Percentiles rank a stretch among this genome's conserved stretches.
These are phyloP conservation scores for Eulemur macaco DNA, from an alignment of 2,113 vertebrate species.

Conservation along the genomic window DNA sequence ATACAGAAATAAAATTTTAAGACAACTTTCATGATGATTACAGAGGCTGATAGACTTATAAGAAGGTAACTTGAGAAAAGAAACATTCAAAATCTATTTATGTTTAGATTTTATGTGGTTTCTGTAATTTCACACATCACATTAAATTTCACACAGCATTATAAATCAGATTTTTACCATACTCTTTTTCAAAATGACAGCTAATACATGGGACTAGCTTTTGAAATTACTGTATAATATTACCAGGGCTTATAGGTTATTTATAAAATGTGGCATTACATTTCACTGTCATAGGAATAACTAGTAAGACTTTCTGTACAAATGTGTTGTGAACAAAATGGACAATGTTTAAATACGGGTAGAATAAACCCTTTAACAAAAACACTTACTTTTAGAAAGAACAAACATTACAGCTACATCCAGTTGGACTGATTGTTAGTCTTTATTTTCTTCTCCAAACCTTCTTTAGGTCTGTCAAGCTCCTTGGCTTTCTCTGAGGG, in stretches of 20 bases:
- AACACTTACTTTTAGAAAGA: neutral
- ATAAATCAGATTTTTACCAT: conserved; percentile 22
- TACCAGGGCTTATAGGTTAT: neutral
- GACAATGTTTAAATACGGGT: neutral
- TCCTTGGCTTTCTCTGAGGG: neutral
- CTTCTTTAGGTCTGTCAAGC: neutral
- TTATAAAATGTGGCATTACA: neutral
- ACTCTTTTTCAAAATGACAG: conserved; percentile 38
- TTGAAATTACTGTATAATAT: conserved; percentile 2
- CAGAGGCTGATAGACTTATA: neutral
- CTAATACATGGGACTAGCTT: neutral
- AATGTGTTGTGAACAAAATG: neutral
- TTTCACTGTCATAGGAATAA: neutral
- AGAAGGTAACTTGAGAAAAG: neutral
- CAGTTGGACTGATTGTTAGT: neutral
- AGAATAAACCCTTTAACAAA: neutral
- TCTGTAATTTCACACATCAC: conserved; percentile 27
- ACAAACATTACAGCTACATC: neutral
- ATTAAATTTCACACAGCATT: conserved; percentile 24
- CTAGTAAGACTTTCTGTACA: neutral
- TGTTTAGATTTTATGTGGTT: conserved; percentile 6
- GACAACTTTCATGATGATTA: neutral
- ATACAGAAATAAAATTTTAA: neutral
- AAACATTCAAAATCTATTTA: conserved; percentile 13
- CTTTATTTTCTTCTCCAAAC: neutral